Conservation (phyloP, 2,797 vertebrate species). For the Ambastaia sidthimunki region DNA sequence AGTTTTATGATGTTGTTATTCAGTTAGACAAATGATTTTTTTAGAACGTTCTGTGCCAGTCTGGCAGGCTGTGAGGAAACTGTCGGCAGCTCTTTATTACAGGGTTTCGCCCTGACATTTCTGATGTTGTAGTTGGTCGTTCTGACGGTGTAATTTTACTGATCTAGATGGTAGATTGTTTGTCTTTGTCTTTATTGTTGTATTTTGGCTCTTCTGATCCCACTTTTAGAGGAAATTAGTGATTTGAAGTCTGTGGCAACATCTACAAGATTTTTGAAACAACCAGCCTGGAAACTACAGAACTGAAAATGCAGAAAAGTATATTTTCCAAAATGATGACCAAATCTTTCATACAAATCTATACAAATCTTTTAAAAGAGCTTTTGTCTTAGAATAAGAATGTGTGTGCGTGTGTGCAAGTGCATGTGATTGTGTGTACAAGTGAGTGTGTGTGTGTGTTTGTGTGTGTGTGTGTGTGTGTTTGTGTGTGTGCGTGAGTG, state of each 20-base stretch:
- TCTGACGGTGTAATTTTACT: not conserved
- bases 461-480: too few species aligned
- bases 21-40: constrained; percentile 39
- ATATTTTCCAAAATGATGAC: too few species aligned
- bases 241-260: not conserved
- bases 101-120: not conserved
- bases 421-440: too few species aligned
- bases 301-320: not conserved
- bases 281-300: not conserved
- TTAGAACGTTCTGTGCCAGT: constrained; percentile 1
- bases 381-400: too few species aligned
- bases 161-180: not conserved
- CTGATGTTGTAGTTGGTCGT: constrained; percentile 5
- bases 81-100: constrained; percentile 9
- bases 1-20: constrained; percentile 39
- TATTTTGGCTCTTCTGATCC: not conserved
- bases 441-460: too few species aligned
- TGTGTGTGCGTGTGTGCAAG: too few species aligned
- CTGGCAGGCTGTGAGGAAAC: constrained; percentile 9
- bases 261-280: not conserved
- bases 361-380: too few species aligned
- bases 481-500: too few species aligned
- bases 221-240: not conserved
- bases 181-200: not conserved
- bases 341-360: too few species aligned